A percentile compares a stretch with the other conserved stretches of the same genome.
Evolutionary conservation across 2,113 vertebrate species (phyloP).

Genomic region (Pseudolaguvia tuberculata): DNA sequence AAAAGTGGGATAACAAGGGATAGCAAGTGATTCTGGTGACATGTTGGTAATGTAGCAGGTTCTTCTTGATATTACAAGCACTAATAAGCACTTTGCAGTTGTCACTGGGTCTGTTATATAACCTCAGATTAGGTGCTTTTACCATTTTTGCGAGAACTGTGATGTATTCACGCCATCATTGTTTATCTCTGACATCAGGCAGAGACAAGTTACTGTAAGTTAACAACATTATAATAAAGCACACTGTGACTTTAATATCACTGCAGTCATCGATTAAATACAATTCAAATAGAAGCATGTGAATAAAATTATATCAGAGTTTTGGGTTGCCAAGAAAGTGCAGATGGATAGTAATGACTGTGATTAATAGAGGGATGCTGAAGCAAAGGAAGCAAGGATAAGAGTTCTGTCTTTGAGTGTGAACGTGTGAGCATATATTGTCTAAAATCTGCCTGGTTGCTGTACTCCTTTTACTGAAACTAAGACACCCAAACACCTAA

Average conservation of each 20-base stretch:
- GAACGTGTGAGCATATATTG: too few species aligned
- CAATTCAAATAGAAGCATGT: slow-evolving; percentile 23
- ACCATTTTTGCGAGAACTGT: background rate
- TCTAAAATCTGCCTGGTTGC: too few species aligned
- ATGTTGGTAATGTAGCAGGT: too few species aligned
- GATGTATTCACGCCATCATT: background rate
- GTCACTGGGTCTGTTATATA: background rate
- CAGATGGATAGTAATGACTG: slow-evolving; percentile 25
- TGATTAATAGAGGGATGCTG: background rate
- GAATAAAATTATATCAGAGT: slow-evolving; percentile 7
- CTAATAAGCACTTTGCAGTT: background rate
- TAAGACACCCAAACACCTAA: too few species aligned
- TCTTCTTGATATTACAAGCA: background rate
- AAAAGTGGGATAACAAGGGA: too few species aligned
- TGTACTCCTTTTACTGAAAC: too few species aligned
- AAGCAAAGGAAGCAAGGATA: background rate
- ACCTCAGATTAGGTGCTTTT: background rate
- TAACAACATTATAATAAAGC: slow-evolving; percentile 33
- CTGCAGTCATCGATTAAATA: slow-evolving; percentile 21
- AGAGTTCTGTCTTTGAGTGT: too few species aligned
- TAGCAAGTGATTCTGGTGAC: too few species aligned
- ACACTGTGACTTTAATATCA: slow-evolving; percentile 29
- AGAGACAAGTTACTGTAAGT: background rate
- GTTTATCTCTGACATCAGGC: background rate
- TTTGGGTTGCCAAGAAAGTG: slow-evolving; percentile 21